phyloP scores from a whole-genome alignment of 2,797 vertebrate genomes.

The Pterois miles region DNA sequence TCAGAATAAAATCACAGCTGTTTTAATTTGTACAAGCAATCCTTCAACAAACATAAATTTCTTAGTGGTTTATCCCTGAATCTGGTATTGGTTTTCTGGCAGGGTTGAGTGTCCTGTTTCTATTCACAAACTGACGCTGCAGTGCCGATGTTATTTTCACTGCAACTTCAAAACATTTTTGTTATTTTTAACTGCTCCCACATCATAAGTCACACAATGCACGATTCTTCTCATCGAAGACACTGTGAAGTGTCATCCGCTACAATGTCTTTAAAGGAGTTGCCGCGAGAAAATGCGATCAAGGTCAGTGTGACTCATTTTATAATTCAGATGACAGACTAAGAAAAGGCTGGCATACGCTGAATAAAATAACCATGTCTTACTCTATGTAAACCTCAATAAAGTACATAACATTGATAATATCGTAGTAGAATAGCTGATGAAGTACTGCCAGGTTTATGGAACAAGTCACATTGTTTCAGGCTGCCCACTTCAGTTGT shows the following conservation, averaged over 20 bases:
- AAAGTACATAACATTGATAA: not conserved
- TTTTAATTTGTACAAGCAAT: not conserved
- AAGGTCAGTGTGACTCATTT: slow-evolving; percentile 1
- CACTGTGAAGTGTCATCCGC: not conserved
- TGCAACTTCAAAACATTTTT: not conserved
- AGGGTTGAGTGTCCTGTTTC: slow-evolving; percentile 4
- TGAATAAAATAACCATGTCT: not conserved
- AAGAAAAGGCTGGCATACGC: not conserved
- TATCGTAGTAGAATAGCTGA: not conserved
- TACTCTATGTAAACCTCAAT: not conserved
- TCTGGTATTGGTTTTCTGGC: slow-evolving; percentile 3
- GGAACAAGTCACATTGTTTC: slow-evolving; percentile 21
- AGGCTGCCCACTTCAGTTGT: slow-evolving; percentile 15
- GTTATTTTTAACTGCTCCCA: slow-evolving; percentile 37
- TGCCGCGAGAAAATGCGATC: slow-evolving; percentile 7
- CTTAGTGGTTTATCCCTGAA: not conserved
- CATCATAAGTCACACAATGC: not conserved
- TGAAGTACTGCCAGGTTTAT: slow-evolving; percentile 25
- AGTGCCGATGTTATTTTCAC: slow-evolving; percentile 32
- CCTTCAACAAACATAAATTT: not conserved
- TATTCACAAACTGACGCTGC: slow-evolving; percentile 22
- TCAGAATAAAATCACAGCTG: not conserved
- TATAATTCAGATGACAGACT: not conserved
- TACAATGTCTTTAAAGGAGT: not conserved
- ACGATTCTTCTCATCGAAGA: slow-evolving; percentile 17